Percentiles rank a stretch among this genome's conserved stretches.
These are phyloP conservation scores for Hylomyscus alleni DNA, from an alignment of 2,797 vertebrate species.

Conservation along the genomic window DNA sequence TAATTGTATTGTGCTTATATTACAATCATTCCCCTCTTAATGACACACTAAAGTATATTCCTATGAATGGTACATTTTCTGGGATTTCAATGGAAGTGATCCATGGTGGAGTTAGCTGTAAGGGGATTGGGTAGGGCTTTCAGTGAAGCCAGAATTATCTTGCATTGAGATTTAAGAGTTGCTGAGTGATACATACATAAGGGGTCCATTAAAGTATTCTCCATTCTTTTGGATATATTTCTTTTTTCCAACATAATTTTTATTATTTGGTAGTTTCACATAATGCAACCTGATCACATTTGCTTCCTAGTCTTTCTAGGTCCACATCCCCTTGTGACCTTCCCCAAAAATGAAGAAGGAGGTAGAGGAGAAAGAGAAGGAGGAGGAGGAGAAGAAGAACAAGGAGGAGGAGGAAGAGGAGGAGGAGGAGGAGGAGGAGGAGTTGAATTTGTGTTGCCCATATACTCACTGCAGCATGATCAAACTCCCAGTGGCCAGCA, in stretches of 20 bases:
- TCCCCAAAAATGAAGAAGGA: background rate
- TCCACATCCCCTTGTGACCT: background rate
- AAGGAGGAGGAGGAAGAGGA: background rate
- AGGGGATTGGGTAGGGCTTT: background rate
- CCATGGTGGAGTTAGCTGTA: background rate
- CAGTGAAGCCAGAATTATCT: background rate
- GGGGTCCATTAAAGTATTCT: background rate
- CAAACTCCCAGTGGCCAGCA: background rate
- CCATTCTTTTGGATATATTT: background rate
- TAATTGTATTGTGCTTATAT: constrained; percentile 41
- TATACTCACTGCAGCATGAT: background rate
- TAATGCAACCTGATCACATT: background rate
- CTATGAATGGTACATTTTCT: background rate
- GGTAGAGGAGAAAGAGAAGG: background rate
- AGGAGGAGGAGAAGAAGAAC: background rate
- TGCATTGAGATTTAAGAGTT: background rate
- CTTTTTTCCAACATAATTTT: background rate
- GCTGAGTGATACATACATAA: background rate
- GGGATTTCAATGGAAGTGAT: background rate
- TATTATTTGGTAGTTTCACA: background rate
- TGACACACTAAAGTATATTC: background rate
- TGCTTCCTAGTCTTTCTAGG: background rate
- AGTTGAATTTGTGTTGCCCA: background rate
- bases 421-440: background rate
- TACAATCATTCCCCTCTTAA: constrained; percentile 54